Conservation (phyloP, 2,113 vertebrate species). For the Sinocyclocheilus grahami region DNA sequence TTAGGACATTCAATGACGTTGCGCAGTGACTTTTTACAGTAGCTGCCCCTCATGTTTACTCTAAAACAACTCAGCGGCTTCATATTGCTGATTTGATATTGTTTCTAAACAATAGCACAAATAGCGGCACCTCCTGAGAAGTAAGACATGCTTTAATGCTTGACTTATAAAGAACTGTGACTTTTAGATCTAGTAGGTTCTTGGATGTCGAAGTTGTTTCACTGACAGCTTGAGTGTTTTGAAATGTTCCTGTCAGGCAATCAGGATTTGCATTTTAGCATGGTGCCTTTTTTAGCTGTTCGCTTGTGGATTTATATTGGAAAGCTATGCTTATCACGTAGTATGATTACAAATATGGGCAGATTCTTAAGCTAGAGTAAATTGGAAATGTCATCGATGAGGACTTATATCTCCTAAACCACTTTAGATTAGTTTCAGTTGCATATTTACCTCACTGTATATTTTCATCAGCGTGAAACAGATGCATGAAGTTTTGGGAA, state of each 20-base stretch:
- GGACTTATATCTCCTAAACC: conserved; percentile 51
- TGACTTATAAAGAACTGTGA: not conserved
- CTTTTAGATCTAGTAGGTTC: conserved; percentile 7
- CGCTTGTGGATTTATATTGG: conserved; percentile 37
- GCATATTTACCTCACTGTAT: conserved; percentile 41
- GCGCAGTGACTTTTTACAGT: not conserved
- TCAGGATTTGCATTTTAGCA: conserved; percentile 48
- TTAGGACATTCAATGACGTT: not conserved
- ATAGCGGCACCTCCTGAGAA: conserved; percentile 4
- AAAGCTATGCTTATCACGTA: conserved; percentile 48
- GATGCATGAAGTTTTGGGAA: conserved; percentile 51
- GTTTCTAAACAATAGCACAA: conserved; percentile 8
- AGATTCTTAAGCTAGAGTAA: conserved; percentile 54
- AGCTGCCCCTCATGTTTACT: not conserved
- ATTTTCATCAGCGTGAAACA: conserved; percentile 47
- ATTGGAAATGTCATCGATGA: conserved; percentile 63
- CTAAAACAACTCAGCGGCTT: not conserved
- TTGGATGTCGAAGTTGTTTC: conserved; percentile 7
- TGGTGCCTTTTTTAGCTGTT: conserved; percentile 27
- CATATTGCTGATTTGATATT: conserved; percentile 6
- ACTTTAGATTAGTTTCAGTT: conserved; percentile 57
- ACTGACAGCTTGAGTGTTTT: conserved; percentile 1
- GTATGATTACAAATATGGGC: conserved; percentile 45
- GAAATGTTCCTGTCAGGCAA: conserved; percentile 45
- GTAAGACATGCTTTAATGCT: not conserved